A percentile compares a stretch with the other conserved stretches of the same genome.
Conservation (phyloP, 2,888 invertebrate genomes). For the Chaitophorus viminalis region DNA sequence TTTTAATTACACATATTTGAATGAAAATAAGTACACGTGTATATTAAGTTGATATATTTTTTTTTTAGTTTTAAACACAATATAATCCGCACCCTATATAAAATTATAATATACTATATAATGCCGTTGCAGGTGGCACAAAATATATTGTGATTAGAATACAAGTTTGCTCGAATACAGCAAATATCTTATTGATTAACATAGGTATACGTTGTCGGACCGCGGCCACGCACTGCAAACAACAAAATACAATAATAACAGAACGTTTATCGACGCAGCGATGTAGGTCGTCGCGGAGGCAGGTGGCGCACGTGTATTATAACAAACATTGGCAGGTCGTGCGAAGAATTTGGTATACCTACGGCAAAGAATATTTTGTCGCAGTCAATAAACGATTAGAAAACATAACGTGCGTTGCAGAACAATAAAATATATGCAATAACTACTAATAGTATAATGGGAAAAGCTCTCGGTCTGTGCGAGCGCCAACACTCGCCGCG, state of each 20-base stretch:
- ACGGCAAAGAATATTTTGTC: too few species aligned
- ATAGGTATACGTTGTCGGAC: too few species aligned
- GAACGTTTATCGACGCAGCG: background rate
- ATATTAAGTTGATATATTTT: too few species aligned
- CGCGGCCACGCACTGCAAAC: background rate
- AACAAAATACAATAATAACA: background rate
- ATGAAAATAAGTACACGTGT: too few species aligned
- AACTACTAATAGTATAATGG: background rate
- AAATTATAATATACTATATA: too few species aligned
- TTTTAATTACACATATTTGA: too few species aligned
- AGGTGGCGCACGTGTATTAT: background rate
- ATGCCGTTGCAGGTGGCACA: too few species aligned
- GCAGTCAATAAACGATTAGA: constrained; percentile 23
- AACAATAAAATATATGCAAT: background rate
- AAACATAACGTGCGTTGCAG: background rate
- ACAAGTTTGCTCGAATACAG: background rate
- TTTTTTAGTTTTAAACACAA: too few species aligned
- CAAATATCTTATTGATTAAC: too few species aligned
- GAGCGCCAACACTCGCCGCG: too few species aligned
- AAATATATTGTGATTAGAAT: background rate
- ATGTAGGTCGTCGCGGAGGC: constrained; percentile 11
- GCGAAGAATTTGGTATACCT: background rate
- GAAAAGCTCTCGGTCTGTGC: too few species aligned
- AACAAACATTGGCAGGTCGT: background rate
- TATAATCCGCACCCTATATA: too few species aligned